phyloP scores from a whole-genome alignment of 2,113 vertebrate species.

The Vulpes lagopus region DNA sequence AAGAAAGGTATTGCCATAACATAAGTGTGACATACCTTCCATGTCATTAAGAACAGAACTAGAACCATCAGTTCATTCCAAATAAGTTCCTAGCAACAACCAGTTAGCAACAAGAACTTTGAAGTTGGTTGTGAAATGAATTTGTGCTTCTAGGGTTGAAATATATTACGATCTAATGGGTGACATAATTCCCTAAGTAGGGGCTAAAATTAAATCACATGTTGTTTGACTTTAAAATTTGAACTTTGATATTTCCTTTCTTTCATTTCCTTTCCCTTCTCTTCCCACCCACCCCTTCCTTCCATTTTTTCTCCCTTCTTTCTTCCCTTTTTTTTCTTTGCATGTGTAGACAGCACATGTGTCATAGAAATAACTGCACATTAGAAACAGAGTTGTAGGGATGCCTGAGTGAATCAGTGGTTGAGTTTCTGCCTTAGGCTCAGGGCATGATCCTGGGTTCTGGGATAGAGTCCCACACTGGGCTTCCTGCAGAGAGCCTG shows the following conservation, averaged over 20 bases:
- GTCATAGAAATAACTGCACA: not conserved
- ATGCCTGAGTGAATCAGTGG: too few relatives aligned
- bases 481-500: too few relatives aligned
- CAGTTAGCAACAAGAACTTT: not conserved
- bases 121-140: constrained; percentile 5
- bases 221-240: constrained; percentile 10
- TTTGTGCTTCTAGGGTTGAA: not conserved
- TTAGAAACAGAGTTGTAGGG: not conserved
- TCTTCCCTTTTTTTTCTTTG: not conserved
- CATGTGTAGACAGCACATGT: not conserved
- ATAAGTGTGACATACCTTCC: not conserved
- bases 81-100: constrained; percentile 1
- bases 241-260: not conserved
- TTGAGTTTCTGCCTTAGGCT: too few relatives aligned
- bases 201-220: not conserved
- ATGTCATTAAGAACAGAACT: constrained; percentile 54
- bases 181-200: not conserved
- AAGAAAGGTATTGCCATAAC: not conserved
- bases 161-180: not conserved
- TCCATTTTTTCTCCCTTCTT: not conserved
- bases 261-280: not conserved
- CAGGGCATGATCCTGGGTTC: too few relatives aligned
- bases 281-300: not conserved
- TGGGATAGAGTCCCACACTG: too few relatives aligned
- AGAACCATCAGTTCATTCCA: constrained; percentile 44